Conservation (phyloP, 2,888 invertebrate genomes). For the Cenopis cana region DNA sequence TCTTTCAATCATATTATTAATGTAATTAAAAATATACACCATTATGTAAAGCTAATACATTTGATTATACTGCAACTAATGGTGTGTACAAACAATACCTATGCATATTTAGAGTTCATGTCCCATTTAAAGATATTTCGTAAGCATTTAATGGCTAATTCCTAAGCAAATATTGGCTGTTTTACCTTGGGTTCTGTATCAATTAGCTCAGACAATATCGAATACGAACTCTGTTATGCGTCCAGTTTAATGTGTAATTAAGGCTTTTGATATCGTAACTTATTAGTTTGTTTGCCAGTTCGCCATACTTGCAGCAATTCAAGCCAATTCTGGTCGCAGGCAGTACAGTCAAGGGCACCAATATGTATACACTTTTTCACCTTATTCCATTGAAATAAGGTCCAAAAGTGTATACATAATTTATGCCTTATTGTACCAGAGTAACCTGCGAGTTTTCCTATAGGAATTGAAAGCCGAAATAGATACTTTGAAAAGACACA, state of each 20-base stretch:
- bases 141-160: not conserved
- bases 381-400: too few relatives aligned
- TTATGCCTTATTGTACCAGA: too few relatives aligned
- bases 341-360: too few relatives aligned
- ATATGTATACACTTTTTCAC: too few relatives aligned
- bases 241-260: constrained; percentile 8
- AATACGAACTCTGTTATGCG: not conserved
- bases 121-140: not conserved
- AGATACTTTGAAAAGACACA: not conserved
- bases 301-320: not conserved
- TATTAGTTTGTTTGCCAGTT: not conserved
- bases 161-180: not conserved
- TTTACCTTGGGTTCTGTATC: constrained; percentile 14
- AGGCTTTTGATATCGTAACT: constrained; percentile 26
- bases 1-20: too few relatives aligned
- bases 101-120: not conserved
- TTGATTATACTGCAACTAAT: too few relatives aligned
- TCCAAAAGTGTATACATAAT: too few relatives aligned
- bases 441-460: not conserved
- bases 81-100: too few relatives aligned
- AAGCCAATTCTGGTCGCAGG: constrained; percentile 5
- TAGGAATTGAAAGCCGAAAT: not conserved
- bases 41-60: too few relatives aligned
- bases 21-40: too few relatives aligned
- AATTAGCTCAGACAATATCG: constrained; percentile 14